Base-by-base conservation (phyloP, 2,888 invertebrate genomes). In the Machimus rusticus region DNA sequence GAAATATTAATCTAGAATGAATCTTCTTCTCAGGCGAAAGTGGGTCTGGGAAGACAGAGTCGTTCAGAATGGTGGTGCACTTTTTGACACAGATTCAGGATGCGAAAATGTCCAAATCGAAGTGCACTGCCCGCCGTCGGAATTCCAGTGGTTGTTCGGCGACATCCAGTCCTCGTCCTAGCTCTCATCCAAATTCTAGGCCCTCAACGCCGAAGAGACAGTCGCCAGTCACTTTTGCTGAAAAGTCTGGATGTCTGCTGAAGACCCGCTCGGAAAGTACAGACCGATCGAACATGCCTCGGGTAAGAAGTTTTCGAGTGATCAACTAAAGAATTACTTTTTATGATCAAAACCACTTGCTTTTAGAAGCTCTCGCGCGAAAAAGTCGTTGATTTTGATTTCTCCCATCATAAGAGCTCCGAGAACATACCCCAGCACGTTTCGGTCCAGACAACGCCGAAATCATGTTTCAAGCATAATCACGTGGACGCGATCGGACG, bases 31-130 rank as follows among this genome's bases (percentile, higher is more conserved):
- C 91, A 96, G 97, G 97, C 57, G 98, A 98, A 94, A 98, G 97
- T 88, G 98, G 98, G 85, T 96, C 98, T 1, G 98, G 98, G 9
- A 98, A 98, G 92, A 98, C 98, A 0, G 98, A 98, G 93, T 97
- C 98, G 0, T 98, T 98, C 23, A 98, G 98, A 93, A 98, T 97
- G 92, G 96, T 98, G 6, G 93, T 98, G 87, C 96, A 98, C 91
- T 98, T 97, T 92, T 96, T 98, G 88, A 98, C 98, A 96, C 97
- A 95, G 93, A 96, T 94, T 89, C 94, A 93, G 91, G 94, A 93
- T 90, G 93, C 92, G 92, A 92, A 91, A 91, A 90, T 91, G 87
- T 91, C 88, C 39, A 87, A 90, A 88, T 89, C 19, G 46, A 88
- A 87, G 89, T 86, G 19, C 55, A 37, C 5, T 23, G 9, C 46